Evolutionary conservation across 2,888 invertebrate genomes (phyloP), one percentile per base, ranked within the genome.

Genomic region (Apamea monoglypha): DNA sequence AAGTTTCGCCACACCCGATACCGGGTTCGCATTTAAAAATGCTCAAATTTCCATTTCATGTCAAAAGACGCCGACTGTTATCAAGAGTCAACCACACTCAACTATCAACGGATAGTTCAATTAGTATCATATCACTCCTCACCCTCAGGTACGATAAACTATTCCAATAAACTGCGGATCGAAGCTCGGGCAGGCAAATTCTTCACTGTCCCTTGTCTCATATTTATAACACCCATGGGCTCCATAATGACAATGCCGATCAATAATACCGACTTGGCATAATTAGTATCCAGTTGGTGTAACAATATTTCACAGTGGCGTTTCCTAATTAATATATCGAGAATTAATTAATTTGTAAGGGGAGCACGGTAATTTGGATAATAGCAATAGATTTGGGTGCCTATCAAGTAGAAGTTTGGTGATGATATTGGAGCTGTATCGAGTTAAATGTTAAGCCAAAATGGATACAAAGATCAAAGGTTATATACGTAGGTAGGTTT

Each of bases 301-400:
- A 59, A 59, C 66, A 80, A 87, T 85, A 85, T 84, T 87, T 87
- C 72, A 84, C 21, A n/a, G 47, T 76, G 44, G 16, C 70, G 67
- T 74, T 74, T 21, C 36, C 74, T 75, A 87, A 87, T 85, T 85
- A 87, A 84, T 85, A 84, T 71, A 87, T 87, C 76, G 85, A 66
- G 69, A 84, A 76, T 84, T 80, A 80, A 84, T 87, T 85, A 87
- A 80, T 80, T 76, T 78, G 78, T 73, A 80, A 75, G 32, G 59
- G 69, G 47, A 83, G 40, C 44, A 73, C 40, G 53, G 29, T 50
- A 73, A 71, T 87, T 76, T 63, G 36, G 66, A 40, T 84, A 70
- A 70, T 78, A 74, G 74, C 16, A 77, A 74, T 73, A 73, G 74
- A 78, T 78, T 83, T 86, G 66, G 67, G 63, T 77, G 14, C 32